Evolutionary conservation across 2,113 vertebrate genomes (phyloP), one percentile per base, ranked within the genome.

Genomic region (Actinemys pallida): DNA sequence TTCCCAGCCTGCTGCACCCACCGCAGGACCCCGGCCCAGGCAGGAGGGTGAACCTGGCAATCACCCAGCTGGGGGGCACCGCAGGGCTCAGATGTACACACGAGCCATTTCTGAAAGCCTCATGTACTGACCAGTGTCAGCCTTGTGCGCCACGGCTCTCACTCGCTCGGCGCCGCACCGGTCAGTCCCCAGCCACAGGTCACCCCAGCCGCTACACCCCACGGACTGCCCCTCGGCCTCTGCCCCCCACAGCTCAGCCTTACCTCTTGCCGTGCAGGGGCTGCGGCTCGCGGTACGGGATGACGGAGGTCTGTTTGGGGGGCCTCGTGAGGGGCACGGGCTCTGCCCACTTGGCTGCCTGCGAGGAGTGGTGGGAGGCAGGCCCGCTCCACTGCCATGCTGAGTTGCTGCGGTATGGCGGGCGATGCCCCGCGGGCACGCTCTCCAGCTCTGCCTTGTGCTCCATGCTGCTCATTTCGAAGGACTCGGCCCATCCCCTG

Each of bases 401-500:
- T 0, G 98, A 94, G 1, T 95, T 97, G 47, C 98, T 98, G 50
- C 99, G 98, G 88, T 98, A 98, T 1, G 98, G 98, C n/a, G 98
- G 98, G 59, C 98, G 97, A 96, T 98, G 98, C n/a, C 98, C 98
- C 0, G 97, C 96, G 0, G 98, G 94, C 94, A 98, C n/a, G 54
- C 96, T 98, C 90, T 99, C 99, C 0, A 98, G 79, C 57, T 99
- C 99, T 0, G 96, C 90, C 97, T 99, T 99, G 83, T 98, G 97
- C 93, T 99, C 99, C 89, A 98, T 97, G 35, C 97, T 97, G 97
- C 98, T 99, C 98, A 99, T 98, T 97, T 99, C 99, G 79, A 99
- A 98, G 92, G 99, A 98, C 94, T 99, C 99, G 0, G 98, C 99
- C 98, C 99, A 99, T 56, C 99, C 99, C 98, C 99, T 99, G 86